Percentiles rank a stretch among this genome's conserved stretches.
phyloP scores from a whole-genome alignment of 2,888 invertebrate genomes.

The Epiblema foenella region DNA sequence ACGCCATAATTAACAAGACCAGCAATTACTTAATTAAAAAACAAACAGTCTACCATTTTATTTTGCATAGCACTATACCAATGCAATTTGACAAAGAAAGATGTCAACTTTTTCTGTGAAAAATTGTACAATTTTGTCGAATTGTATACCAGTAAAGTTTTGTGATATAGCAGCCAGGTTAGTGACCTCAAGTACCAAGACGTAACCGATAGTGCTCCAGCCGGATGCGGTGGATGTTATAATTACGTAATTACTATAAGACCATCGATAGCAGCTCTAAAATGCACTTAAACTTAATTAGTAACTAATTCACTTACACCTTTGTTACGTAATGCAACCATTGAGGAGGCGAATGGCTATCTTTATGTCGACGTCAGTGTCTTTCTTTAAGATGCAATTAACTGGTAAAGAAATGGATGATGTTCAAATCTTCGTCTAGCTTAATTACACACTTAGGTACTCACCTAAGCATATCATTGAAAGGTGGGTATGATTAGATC shows the following conservation, averaged over 20 bases:
- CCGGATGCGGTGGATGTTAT: constrained; percentile 17
- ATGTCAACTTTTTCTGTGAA: no score
- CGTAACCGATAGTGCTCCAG: constrained; percentile 14
- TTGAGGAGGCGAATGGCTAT: not conserved
- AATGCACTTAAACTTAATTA: constrained; percentile 32
- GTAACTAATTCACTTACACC: constrained; percentile 13
- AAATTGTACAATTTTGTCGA: no score
- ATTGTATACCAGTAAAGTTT: no score
- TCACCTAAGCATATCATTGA: not conserved
- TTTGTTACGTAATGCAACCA: constrained; percentile 18
- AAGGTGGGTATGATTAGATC: no score
- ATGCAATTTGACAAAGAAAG: no score
- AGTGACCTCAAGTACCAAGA: constrained; percentile 4
- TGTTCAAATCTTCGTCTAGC: not conserved
- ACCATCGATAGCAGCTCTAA: constrained; percentile 14
- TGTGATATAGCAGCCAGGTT: not conserved
- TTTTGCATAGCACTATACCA: no score
- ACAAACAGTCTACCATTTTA: no score
- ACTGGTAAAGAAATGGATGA: not conserved
- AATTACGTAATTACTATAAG: constrained; percentile 30
- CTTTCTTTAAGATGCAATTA: constrained; percentile 17
- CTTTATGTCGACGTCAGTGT: constrained; percentile 13
- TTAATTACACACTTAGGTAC: not conserved
- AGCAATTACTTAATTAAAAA: no score
- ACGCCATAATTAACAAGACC: no score